phyloP scores from a whole-genome alignment of 2,888 invertebrate species.

The Sinhomidia bicolor region DNA sequence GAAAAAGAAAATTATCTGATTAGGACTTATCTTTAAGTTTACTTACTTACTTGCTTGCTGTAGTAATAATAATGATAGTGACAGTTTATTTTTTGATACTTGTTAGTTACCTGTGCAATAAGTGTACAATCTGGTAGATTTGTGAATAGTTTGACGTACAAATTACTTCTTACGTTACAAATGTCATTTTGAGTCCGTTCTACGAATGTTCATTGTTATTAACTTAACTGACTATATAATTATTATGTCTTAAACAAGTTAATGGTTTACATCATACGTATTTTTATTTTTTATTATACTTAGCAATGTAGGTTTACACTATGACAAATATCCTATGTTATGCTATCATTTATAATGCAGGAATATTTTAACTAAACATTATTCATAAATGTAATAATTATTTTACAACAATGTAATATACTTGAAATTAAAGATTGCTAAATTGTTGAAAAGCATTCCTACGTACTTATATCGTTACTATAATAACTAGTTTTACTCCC shows the following conservation, averaged over 20 bases:
- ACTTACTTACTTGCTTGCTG: neutral
- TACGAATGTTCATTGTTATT: constrained; percentile 22
- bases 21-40: neutral
- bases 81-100: neutral
- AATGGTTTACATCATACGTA: too few species aligned
- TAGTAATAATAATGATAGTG: neutral
- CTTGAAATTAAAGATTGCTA: constrained; percentile 18
- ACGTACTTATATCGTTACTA: too few species aligned
- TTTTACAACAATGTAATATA: neutral
- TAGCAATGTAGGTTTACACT: too few species aligned
- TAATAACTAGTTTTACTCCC: too few species aligned
- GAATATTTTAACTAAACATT: too few species aligned
- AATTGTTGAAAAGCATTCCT: constrained; percentile 19
- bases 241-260: too few species aligned
- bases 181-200: constrained; percentile 45
- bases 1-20: neutral
- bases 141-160: neutral
- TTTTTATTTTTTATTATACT: too few species aligned
- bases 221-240: neutral
- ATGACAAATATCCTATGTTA: too few species aligned
- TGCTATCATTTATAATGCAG: too few species aligned
- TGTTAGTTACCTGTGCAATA: neutral
- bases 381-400: too few species aligned
- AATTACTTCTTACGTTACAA: neutral
- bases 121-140: neutral